Evolutionary conservation across 2,113 vertebrate species (phyloP).

Genomic region (Mola mola): DNA sequence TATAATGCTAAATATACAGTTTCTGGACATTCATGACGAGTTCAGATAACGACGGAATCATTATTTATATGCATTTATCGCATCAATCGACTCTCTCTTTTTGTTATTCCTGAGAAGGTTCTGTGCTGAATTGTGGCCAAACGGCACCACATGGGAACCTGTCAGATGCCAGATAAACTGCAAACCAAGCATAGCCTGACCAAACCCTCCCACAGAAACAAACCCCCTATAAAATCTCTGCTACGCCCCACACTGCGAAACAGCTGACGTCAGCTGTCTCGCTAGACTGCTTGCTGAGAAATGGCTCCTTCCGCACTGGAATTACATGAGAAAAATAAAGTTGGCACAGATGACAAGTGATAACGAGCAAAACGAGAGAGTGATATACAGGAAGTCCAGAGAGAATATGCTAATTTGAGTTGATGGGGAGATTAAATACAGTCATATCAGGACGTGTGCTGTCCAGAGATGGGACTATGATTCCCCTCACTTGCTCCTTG

Average conservation of each 20-base stretch:
- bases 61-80: too few species aligned
- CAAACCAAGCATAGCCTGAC: conserved; percentile 22
- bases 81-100: too few species aligned
- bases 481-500: conserved; percentile 11
- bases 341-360: conserved; percentile 31
- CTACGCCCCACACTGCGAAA: conserved; percentile 26
- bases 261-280: conserved; percentile 50
- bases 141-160: conserved; percentile 5
- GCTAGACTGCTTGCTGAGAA: conserved; percentile 27
- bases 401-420: conserved; percentile 51
- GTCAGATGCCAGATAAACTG: conserved; percentile 22
- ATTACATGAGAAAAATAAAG: conserved; percentile 41
- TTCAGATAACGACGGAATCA: too few species aligned
- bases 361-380: conserved; percentile 18
- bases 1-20: too few species aligned
- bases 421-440: conserved; percentile 49
- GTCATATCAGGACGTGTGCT: conserved; percentile 36
- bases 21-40: too few species aligned
- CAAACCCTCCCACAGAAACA: conserved; percentile 29
- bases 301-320: conserved; percentile 39
- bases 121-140: conserved; percentile 5
- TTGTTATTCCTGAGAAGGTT: too few species aligned
- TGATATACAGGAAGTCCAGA: neutral
- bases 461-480: conserved; percentile 31
- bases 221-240: conserved; percentile 38